A percentile compares a stretch with the other conserved stretches of the same genome.
These are phyloP conservation scores for Pseudomugil tenellus DNA, from an alignment of 2,797 vertebrate species.

Conservation along the genomic window DNA sequence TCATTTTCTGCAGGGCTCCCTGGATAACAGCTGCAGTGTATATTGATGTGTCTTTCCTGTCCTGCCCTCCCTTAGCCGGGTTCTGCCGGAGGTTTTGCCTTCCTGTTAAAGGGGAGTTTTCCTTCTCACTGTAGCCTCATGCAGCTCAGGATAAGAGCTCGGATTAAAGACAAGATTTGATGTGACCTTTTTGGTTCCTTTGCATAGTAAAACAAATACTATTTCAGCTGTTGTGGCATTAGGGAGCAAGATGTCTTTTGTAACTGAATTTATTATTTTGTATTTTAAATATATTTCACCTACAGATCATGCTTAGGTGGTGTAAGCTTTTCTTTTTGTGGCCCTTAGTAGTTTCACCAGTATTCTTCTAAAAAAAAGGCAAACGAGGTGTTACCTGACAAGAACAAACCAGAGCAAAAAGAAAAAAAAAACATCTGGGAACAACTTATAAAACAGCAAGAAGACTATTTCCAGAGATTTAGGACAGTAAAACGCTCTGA, in stretches of 20 bases:
- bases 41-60: too few species aligned
- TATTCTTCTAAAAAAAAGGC: neutral
- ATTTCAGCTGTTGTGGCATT: neutral
- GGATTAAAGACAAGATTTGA: too few species aligned
- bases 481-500: constrained; percentile 11
- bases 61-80: too few species aligned
- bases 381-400: neutral
- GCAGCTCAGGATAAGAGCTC: too few species aligned
- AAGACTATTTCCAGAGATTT: neutral
- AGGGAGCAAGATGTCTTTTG: neutral
- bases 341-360: neutral
- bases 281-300: neutral
- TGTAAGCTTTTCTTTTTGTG: neutral
- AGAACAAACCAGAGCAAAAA: neutral
- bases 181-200: too few species aligned
- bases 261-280: neutral
- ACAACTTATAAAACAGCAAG: neutral
- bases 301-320: neutral
- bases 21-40: too few species aligned
- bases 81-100: too few species aligned
- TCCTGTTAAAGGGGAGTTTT: too few species aligned
- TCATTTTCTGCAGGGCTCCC: too few species aligned
- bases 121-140: too few species aligned
- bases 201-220: neutral
- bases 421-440: neutral